Conservation (phyloP, 2,888 invertebrate genomes). For the Diabrotica balteata region DNA sequence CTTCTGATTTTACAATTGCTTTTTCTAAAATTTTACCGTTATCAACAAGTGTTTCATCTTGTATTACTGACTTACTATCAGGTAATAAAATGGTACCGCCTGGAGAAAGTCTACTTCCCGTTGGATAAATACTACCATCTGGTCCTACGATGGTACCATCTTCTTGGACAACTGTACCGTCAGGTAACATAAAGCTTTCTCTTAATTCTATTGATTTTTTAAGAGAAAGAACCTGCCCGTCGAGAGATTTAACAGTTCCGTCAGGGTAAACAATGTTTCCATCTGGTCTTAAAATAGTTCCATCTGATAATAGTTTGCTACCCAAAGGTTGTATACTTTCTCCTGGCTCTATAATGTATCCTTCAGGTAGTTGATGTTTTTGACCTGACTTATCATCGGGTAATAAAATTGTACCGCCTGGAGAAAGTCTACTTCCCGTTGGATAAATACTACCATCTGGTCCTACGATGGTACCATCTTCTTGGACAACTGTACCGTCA, state of each 20-base stretch:
- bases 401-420: background rate
- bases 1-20: too few relatives aligned
- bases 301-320: background rate
- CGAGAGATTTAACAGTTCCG: background rate
- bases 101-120: background rate
- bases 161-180: background rate
- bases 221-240: background rate
- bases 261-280: conserved; percentile 4
- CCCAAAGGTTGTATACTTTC: background rate
- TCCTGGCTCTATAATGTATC: background rate
- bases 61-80: too few relatives aligned
- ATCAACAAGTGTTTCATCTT: too few relatives aligned
- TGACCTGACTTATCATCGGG: background rate
- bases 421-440: background rate
- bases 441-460: conserved; percentile 3
- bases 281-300: background rate
- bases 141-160: conserved; percentile 2
- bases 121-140: background rate
- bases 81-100: background rate
- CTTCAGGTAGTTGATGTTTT: background rate
- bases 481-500: background rate
- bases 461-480: background rate
- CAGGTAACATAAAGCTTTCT: background rate
- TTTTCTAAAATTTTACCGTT: too few relatives aligned
- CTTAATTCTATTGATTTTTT: background rate